Base-by-base conservation (phyloP, 2,113 vertebrate genomes). In the Chrysemys picta region DNA sequence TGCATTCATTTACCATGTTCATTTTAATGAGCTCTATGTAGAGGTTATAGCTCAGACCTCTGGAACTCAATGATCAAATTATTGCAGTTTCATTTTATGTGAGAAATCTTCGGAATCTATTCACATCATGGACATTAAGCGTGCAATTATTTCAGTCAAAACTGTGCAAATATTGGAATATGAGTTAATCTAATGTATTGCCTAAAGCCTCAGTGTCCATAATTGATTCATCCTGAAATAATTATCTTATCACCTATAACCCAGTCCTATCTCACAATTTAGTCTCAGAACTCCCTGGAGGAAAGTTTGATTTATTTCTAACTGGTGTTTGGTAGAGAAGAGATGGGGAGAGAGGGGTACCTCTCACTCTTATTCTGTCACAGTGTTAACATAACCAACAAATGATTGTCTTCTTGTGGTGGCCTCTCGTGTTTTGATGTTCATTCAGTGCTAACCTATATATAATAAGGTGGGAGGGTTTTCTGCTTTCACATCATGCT, bases 11-110 rank as follows among this genome's bases (percentile, higher is more conserved):
- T 95, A 85, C 89, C 62, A 82, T 88, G 59, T 89, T 96, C 83
- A 91, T 96, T 93, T 97, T 97, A 97, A 97, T 96, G 95, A 97
- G 96, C 75, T 96, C 79, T 82, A 91, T 57, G 88, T 52, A 96
- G 84, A 96, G 89, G 93, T 92, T 89, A 96, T 21, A 72, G 72
- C 95, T 96, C 80, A 94, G 80, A 94, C 92, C 91, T 95, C 89
- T 47, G 72, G 62, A 95, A 92, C 87, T 93, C 91, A 96, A 89
- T 93, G 95, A 95, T 94, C 94, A 96, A 96, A 42, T 95, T 94
- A 95, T 87, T 89, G 82, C 50, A 93, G 81, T 93, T 96, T 93
- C 65, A 92, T 1, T 93, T 92, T 88, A 93, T 95, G 88, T 89
- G 88, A 96, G 87, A 95, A 94, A 93, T 50, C 56, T 93, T 72